Evolutionary conservation across 2,888 invertebrate species (phyloP).

Genomic region (Caradrina kadenii): DNA sequence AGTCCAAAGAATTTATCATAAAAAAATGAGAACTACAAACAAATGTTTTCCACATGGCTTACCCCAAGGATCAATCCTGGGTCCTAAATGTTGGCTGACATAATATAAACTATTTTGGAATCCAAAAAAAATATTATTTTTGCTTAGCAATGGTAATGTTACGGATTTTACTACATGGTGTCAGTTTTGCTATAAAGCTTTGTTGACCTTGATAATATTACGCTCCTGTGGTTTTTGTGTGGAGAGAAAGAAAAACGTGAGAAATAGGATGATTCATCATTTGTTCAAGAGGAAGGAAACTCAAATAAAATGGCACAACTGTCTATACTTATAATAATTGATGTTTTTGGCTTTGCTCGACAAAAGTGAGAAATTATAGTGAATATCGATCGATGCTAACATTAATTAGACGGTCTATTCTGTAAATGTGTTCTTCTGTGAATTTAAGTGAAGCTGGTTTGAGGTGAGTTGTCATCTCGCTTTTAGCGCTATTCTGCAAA

Average conservation of each 20-base stretch:
- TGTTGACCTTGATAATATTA: background rate
- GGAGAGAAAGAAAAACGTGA: background rate
- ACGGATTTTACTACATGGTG: background rate
- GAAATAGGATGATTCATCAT: background rate
- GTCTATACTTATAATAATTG: too few species aligned
- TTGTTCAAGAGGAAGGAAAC: background rate
- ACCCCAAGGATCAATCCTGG: conserved; percentile 14
- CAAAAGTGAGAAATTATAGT: too few species aligned
- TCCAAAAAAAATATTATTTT: background rate
- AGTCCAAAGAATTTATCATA: background rate
- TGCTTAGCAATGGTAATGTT: background rate
- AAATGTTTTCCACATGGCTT: background rate
- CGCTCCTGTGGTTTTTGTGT: background rate
- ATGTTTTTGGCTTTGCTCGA: too few species aligned
- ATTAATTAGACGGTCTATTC: too few species aligned
- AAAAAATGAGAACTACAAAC: background rate
- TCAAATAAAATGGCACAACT: background rate
- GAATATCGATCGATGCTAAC: too few species aligned
- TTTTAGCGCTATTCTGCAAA: too few species aligned
- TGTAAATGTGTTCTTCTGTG: too few species aligned
- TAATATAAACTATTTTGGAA: background rate
- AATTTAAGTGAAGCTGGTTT: too few species aligned
- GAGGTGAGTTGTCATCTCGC: too few species aligned
- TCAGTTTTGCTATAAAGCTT: background rate
- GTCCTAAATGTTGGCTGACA: background rate